Base-by-base conservation (phyloP, 2,113 vertebrate genomes). In the Solea solea region DNA sequence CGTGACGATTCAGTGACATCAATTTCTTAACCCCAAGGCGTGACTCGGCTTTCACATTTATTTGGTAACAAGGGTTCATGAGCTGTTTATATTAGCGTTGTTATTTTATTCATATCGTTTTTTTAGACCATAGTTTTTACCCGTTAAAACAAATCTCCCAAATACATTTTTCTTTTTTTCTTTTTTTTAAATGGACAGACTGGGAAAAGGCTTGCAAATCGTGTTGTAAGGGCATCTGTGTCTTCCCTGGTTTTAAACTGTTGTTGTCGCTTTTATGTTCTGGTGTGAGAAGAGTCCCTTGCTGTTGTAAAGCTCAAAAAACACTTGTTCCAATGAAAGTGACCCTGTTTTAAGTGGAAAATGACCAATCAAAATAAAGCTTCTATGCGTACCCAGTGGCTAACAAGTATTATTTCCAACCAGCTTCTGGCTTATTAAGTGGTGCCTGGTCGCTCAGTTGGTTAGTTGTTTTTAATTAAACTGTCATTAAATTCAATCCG, bases 281-380 rank as follows among this genome's bases (percentile, higher is more conserved):
- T 82, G 80, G 21, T 89, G 86, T 91, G 59, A 83, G 74, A 75
- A 65, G 61, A 77, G 80, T 89, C 78, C 27, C 78, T 88, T 85
- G 88, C 81, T 90, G 83, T 90, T 86, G 88, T 90, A 82, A 86
- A 89, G 80, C 68, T 78, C 51, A 21, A 82, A 21, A 85, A 61
- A 65, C 49, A 63, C 48, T 81, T 72, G 69, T 78, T 82, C 73
- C 80, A 71, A 78, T 77, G 50, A 72, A 80, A 78, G 61, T 88
- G 81, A 86, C 83, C 87, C 80, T 90, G 84, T 89, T 88, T 62
- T 88, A 86, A 82, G 86, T 91, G 86, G 77, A 89, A 85, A 84
- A 84, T 56, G 49, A 66, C 76, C 59, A 74, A 85, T 83, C 67
- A 85, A 92, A 21, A 89, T 91, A 91, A 91, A 93, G 87, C 86